Evolutionary conservation across 2,888 invertebrate species (phyloP).

Genomic region (Lordiphosa andalusiaca): DNA sequence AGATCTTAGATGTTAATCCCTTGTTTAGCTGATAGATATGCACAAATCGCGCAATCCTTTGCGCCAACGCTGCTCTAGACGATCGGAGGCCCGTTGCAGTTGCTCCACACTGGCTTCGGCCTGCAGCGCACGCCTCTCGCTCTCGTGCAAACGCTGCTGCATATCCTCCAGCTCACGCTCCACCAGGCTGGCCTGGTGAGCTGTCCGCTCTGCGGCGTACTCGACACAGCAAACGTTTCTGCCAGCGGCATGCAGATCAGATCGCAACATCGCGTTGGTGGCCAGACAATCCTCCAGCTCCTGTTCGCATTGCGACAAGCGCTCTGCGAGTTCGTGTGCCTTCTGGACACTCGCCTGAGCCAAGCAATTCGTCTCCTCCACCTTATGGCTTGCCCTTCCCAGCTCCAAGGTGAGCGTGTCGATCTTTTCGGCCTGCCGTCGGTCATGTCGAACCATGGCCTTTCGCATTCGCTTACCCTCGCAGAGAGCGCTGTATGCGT

Average conservation of each 20-base stretch:
- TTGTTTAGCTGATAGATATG: neutral
- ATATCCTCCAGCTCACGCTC: slow-evolving; percentile 14
- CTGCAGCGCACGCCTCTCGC: slow-evolving; percentile 18
- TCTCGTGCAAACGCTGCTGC: slow-evolving; percentile 23
- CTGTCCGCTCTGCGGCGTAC: slow-evolving; percentile 19
- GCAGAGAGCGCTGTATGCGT: slow-evolving; percentile 6
- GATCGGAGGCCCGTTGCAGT: slow-evolving; percentile 13
- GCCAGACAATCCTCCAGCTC: slow-evolving; percentile 15
- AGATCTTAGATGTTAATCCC: neutral
- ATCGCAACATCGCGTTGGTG: slow-evolving; percentile 15
- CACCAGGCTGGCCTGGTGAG: slow-evolving; percentile 1
- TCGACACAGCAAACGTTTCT: slow-evolving; percentile 23
- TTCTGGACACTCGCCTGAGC: slow-evolving; percentile 12
- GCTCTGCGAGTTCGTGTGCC: slow-evolving; percentile 4
- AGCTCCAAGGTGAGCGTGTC: slow-evolving; percentile 20
- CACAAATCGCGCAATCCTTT: slow-evolving; percentile 6
- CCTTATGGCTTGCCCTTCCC: slow-evolving; percentile 3
- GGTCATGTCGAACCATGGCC: slow-evolving; percentile 16
- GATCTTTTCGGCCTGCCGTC: slow-evolving; percentile 22
- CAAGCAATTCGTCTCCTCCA: slow-evolving; percentile 17
- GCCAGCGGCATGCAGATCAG: slow-evolving; percentile 22
- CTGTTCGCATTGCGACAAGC: slow-evolving; percentile 11
- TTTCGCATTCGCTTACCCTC: slow-evolving; percentile 7
- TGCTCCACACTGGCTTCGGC: slow-evolving; percentile 27
- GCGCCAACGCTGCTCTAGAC: slow-evolving; percentile 14